Percentiles rank a stretch among this genome's conserved stretches.
Evolutionary conservation across 1,140 invertebrate species (phyloP).

Genomic region (Uloborus diversus): DNA sequence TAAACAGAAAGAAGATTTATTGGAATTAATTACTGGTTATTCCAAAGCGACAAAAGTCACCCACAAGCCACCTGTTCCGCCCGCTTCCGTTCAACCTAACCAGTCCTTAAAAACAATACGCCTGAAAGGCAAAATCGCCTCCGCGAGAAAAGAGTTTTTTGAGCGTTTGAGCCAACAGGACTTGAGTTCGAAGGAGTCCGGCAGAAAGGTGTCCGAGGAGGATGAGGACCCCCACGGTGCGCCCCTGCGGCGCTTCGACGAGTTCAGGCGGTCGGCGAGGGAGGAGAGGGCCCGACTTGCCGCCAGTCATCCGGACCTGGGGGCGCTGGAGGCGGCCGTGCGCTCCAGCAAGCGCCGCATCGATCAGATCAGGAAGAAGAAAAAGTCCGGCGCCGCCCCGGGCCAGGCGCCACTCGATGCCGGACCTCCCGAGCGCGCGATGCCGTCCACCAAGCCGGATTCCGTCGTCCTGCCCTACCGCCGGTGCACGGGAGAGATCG

Average conservation of each 20-base stretch:
- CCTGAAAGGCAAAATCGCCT: slow-evolving; percentile 27
- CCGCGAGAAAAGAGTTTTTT: slow-evolving; percentile 48
- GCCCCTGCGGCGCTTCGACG: slow-evolving; percentile 24
- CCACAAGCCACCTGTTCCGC: slow-evolving; percentile 43
- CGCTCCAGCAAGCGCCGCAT: slow-evolving; percentile 42
- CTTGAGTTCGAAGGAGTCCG: background rate
- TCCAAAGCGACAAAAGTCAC: slow-evolving; percentile 11
- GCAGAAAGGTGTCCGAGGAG: background rate
- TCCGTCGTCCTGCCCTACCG: slow-evolving; percentile 32
- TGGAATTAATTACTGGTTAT: slow-evolving; percentile 40
- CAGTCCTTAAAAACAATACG: background rate
- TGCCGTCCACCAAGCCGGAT: background rate
- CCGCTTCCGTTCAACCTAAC: background rate
- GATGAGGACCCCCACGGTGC: background rate
- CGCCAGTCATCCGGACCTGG: slow-evolving; percentile 51
- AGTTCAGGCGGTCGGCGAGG: slow-evolving; percentile 31
- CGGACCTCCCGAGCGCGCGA: background rate
- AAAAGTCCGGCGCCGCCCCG: background rate
- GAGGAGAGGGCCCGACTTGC: slow-evolving; percentile 43
- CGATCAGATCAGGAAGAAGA: slow-evolving; percentile 43
- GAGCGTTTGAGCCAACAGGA: slow-evolving; percentile 25
- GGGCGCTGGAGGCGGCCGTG: slow-evolving; percentile 48
- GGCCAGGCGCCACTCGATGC: background rate
- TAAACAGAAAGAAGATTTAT: background rate
- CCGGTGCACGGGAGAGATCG: slow-evolving; percentile 50